Evolutionary conservation across 2,113 vertebrate species (phyloP).

Genomic region (Nothocercus julius): DNA sequence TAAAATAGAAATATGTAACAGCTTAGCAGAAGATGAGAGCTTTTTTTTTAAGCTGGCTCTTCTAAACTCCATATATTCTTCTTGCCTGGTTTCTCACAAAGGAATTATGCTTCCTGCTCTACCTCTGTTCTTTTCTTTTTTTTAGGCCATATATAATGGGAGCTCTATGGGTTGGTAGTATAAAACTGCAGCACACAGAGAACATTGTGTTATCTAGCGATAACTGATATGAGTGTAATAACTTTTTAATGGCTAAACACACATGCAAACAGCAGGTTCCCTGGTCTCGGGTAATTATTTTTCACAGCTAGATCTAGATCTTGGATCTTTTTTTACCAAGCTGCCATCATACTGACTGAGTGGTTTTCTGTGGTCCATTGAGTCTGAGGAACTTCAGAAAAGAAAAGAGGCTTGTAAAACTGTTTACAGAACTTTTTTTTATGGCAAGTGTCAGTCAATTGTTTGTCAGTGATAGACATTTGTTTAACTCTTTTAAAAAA

Average conservation of each 20-base stretch:
- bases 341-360: neutral
- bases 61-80: neutral
- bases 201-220: neutral
- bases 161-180: neutral
- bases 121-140: neutral
- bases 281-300: neutral
- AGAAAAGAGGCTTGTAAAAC: neutral
- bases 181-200: neutral
- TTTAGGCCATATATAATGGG: neutral
- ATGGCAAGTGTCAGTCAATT: neutral
- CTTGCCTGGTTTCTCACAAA: neutral
- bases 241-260: conserved; percentile 28
- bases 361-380: neutral
- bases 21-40: neutral
- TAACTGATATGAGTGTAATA: neutral
- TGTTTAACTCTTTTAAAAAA: neutral
- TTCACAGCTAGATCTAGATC: conserved; percentile 17
- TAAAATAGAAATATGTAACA: neutral
- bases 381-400: neutral
- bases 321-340: neutral
- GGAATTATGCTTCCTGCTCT: neutral
- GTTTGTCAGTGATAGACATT: neutral
- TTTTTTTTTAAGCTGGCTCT: neutral
- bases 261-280: conserved; percentile 22
- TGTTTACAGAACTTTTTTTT: neutral